phyloP scores from a whole-genome alignment of 2,888 invertebrate species.

The Seladonia tumulorum region DNA sequence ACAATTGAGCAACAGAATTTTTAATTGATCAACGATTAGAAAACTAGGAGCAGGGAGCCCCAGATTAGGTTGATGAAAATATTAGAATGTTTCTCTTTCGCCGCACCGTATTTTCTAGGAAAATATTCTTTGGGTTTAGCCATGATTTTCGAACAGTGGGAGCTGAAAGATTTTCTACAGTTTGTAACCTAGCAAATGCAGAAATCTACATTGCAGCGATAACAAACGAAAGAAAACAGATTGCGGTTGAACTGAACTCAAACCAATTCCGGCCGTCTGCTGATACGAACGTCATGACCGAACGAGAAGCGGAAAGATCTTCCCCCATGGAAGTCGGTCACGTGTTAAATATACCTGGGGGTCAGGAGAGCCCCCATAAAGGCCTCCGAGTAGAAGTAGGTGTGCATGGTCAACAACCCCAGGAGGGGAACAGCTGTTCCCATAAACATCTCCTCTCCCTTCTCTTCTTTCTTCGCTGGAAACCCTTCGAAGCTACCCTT shows the following conservation, averaged over 20 bases:
- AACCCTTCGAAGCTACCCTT: conserved; percentile 14
- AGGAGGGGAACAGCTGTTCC: conserved; percentile 60
- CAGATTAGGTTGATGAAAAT: neutral
- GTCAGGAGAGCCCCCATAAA: conserved; percentile 20
- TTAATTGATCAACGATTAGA: neutral
- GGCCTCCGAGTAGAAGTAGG: conserved; percentile 31
- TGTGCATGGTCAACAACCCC: conserved; percentile 51
- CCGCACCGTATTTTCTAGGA: neutral
- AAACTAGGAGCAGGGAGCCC: neutral
- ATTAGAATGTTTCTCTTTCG: neutral
- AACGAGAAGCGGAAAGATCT: neutral
- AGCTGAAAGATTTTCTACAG: neutral
- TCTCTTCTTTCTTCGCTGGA: conserved; percentile 9
- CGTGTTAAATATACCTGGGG: conserved; percentile 57
- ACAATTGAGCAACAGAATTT: neutral
- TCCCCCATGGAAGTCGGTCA: conserved; percentile 4
- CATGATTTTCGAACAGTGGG: neutral
- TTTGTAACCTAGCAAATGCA: neutral
- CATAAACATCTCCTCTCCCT: conserved; percentile 41
- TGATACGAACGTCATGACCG: neutral
- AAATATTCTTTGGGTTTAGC: neutral
- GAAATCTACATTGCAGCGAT: neutral
- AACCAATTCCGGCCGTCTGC: neutral
- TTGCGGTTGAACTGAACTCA: neutral
- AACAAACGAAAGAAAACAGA: neutral